Evolutionary conservation across 2,797 vertebrate genomes (phyloP).

Genomic region (Danio kyathit): DNA sequence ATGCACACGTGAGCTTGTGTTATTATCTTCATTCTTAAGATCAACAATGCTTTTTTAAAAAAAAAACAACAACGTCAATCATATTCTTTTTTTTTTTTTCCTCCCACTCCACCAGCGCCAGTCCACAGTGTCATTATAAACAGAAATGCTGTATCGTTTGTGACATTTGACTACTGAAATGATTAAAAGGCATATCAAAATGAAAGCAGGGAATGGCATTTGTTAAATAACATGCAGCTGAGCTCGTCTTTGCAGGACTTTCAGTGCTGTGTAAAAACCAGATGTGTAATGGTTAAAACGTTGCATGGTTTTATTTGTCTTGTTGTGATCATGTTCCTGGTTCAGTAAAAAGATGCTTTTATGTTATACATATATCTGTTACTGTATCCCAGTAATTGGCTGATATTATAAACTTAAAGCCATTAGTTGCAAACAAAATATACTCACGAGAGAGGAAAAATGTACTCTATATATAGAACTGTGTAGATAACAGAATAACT

Average conservation of each 20-base stretch:
- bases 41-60: neutral
- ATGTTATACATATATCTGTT: neutral
- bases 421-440: neutral
- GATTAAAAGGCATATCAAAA: slow-evolving; percentile 44
- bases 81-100: neutral
- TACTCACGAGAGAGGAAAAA: neutral
- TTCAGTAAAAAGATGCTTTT: neutral
- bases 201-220: slow-evolving; percentile 32
- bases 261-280: neutral
- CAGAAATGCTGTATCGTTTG: slow-evolving; percentile 27
- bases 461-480: neutral
- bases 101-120: neutral
- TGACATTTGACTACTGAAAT: slow-evolving; percentile 40
- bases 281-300: neutral
- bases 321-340: neutral
- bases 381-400: neutral
- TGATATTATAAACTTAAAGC: neutral
- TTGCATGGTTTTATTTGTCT: neutral
- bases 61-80: neutral
- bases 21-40: neutral
- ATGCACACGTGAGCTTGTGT: neutral
- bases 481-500: too few species aligned
- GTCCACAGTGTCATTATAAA: slow-evolving; percentile 50
- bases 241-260: neutral
- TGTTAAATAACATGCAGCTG: slow-evolving; percentile 11